Conservation (phyloP, 2,797 vertebrate species). For the Phataginus tetradactyla region DNA sequence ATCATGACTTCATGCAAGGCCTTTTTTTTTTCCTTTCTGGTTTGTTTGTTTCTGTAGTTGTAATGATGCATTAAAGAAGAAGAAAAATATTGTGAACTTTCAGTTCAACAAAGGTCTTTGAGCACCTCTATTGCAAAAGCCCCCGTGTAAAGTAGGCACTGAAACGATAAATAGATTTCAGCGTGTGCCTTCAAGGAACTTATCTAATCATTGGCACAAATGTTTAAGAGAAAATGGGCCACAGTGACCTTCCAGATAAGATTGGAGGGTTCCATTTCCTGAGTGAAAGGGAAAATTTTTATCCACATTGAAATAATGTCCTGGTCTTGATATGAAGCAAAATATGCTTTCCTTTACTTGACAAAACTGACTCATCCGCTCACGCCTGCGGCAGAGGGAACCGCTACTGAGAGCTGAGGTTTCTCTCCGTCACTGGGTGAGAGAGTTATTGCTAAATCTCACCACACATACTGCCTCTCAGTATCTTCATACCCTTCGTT, state of each 20-base stretch:
- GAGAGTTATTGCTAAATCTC: too few relatives aligned
- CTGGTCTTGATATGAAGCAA: not conserved
- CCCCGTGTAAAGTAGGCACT: not conserved
- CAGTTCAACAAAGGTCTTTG: not conserved
- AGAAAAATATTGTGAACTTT: not conserved
- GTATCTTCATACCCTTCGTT: not conserved
- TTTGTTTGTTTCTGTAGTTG: conserved; percentile 60
- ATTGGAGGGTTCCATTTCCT: not conserved
- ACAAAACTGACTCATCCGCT: not conserved
- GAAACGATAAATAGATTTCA: not conserved
- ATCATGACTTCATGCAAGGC: conserved; percentile 47
- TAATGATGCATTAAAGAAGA: conserved; percentile 29
- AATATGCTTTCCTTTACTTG: not conserved
- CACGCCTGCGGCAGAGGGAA: not conserved
- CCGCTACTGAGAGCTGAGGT: not conserved
- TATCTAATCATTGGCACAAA: not conserved
- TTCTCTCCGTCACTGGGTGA: not conserved
- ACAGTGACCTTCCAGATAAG: not conserved
- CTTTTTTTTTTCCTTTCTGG: not conserved
- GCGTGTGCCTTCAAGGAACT: not conserved
- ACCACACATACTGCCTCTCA: not conserved
- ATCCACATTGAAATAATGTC: not conserved
- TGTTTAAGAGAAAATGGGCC: not conserved
- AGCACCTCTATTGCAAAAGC: not conserved
- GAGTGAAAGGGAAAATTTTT: not conserved